These are phyloP conservation scores for Sardinella longiceps DNA, from an alignment of 2,797 vertebrate species.

Conservation along the genomic window DNA sequence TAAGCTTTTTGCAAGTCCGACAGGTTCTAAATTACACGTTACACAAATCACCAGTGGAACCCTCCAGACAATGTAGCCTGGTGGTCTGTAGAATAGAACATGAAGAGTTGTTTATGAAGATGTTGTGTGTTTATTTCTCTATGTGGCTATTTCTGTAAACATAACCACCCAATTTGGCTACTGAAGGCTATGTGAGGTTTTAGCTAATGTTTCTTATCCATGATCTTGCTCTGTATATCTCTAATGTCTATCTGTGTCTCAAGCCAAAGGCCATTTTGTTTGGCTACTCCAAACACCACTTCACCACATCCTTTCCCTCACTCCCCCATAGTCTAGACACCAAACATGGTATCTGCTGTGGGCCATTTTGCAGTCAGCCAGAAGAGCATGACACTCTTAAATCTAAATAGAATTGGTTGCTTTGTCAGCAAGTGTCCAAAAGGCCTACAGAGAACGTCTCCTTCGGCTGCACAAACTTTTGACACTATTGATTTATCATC, in stretches of 20 bases:
- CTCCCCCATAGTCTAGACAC: not conserved
- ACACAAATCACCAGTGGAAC: conserved; percentile 5
- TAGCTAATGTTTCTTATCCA: not conserved
- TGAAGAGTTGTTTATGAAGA: not conserved
- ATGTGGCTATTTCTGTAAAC: not conserved
- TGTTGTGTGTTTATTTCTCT: not conserved
- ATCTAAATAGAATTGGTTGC: not conserved
- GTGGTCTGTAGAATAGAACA: not conserved
- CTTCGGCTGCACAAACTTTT: not conserved
- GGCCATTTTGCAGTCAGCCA: not conserved
- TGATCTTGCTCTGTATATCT: conserved; percentile 28
- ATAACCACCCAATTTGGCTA: not conserved
- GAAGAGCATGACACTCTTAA: not conserved
- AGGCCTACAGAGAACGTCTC: not conserved
- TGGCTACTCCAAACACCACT: no score
- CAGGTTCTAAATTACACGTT: not conserved
- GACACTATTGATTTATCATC: not conserved
- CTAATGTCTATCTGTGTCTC: not conserved
- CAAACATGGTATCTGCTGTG: not conserved
- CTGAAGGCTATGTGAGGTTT: not conserved
- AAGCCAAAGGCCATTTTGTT: not conserved
- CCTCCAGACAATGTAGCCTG: not conserved
- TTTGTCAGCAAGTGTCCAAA: not conserved
- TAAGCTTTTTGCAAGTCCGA: not conserved
- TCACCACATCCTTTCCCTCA: not conserved